Evolutionary conservation across 2,888 invertebrate species (phyloP).

Genomic region (Eilema sororculum): DNA sequence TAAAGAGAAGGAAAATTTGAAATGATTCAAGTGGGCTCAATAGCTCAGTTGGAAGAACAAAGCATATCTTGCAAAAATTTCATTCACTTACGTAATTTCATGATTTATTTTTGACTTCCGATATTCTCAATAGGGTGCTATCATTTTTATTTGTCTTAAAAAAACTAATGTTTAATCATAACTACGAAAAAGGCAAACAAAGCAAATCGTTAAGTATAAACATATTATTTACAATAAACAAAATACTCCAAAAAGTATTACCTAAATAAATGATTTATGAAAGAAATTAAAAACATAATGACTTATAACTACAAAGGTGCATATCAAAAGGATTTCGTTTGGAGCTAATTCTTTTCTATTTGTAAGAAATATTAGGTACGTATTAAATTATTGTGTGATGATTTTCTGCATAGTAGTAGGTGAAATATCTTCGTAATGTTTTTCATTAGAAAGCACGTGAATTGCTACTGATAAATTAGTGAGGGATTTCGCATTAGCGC

Average conservation of each 20-base stretch:
- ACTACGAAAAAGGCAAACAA: slow-evolving; percentile 32
- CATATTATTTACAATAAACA: slow-evolving; percentile 21
- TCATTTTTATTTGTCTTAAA: not conserved
- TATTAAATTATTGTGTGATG: not conserved
- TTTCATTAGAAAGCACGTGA: not conserved
- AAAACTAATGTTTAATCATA: slow-evolving; percentile 3
- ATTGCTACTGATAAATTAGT: not conserved
- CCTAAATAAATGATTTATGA: not conserved
- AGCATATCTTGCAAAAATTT: too few relatives aligned
- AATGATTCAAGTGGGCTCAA: too few relatives aligned
- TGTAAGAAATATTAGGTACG: not conserved
- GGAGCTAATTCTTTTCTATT: not conserved
- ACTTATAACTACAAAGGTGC: not conserved
- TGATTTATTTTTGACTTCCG: not conserved
- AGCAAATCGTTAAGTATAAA: slow-evolving; percentile 18
- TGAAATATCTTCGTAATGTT: too few relatives aligned
- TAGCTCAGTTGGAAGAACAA: too few relatives aligned
- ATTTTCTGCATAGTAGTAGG: not conserved
- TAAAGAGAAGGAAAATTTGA: too few relatives aligned
- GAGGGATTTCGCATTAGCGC: not conserved
- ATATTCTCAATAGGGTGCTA: not conserved
- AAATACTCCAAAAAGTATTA: slow-evolving; percentile 9
- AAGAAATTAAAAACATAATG: not conserved
- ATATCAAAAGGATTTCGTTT: not conserved
- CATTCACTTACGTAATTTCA: not conserved